These are phyloP conservation scores for Silurus aristotelis DNA, from an alignment of 2,797 vertebrate genomes.

Conservation along the genomic window DNA sequence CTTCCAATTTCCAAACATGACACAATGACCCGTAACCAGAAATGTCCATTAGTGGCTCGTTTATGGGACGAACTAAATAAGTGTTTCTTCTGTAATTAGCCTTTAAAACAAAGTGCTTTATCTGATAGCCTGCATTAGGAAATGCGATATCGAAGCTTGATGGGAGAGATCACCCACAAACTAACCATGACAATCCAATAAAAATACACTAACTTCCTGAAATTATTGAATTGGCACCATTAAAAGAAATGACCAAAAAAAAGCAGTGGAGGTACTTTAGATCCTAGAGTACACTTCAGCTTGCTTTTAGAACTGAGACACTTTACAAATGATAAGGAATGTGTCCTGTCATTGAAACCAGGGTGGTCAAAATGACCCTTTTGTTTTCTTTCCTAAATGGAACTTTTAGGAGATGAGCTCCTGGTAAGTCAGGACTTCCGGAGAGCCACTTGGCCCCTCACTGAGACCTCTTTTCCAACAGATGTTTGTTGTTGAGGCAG, in stretches of 20 bases:
- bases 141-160: background rate
- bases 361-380: constrained; percentile 21
- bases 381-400: constrained; percentile 42
- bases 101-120: constrained; percentile 2
- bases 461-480: constrained; percentile 55
- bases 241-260: background rate
- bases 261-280: background rate
- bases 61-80: background rate
- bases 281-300: background rate
- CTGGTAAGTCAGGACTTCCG: constrained; percentile 26
- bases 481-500: constrained; percentile 69
- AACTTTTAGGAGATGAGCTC: constrained; percentile 43
- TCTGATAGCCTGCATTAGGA: constrained; percentile 12
- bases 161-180: background rate
- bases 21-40: constrained; percentile 16
- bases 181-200: constrained; percentile 18
- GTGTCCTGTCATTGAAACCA: constrained; percentile 18
- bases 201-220: constrained; percentile 7
- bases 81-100: background rate
- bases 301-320: background rate
- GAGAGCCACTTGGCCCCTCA: constrained; percentile 36
- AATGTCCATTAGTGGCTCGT: constrained; percentile 20
- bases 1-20: constrained; percentile 34
- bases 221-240: background rate
- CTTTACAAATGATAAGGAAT: constrained; percentile 29